phyloP scores from a whole-genome alignment of 2,113 vertebrate genomes.

The Mirza zaza region DNA sequence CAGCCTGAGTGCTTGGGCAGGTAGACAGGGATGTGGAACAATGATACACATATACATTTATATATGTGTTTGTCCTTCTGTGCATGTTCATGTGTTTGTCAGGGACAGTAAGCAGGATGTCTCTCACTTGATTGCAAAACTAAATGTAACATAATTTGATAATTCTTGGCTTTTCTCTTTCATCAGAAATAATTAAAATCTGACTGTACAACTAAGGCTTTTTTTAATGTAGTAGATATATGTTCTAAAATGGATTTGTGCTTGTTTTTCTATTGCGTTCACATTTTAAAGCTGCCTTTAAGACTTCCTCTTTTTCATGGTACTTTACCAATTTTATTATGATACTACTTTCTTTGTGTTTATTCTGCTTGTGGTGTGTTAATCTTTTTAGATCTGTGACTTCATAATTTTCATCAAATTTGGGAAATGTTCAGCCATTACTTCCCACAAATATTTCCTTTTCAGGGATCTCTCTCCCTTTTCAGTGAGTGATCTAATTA shows the following conservation, averaged over 20 bases:
- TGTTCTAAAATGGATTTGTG: not conserved
- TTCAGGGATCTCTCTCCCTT: too few relatives aligned
- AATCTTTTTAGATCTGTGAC: not conserved
- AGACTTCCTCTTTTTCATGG: not conserved
- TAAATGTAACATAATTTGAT: not conserved
- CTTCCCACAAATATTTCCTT: not conserved
- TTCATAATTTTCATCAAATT: not conserved
- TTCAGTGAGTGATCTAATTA: too few relatives aligned
- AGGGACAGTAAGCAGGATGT: not conserved
- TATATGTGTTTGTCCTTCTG: not conserved
- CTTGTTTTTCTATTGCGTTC: slow-evolving; percentile 22
- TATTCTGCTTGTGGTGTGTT: not conserved
- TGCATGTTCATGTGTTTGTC: not conserved
- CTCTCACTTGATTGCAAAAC: not conserved
- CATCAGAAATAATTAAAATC: not conserved
- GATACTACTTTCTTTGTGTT: not conserved
- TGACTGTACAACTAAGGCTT: not conserved
- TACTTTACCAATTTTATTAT: not conserved
- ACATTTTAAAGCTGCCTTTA: slow-evolving; percentile 27
- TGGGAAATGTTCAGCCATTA: not conserved
- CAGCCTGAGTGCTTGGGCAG: not conserved
- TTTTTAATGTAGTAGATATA: not conserved
- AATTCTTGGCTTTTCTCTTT: not conserved
- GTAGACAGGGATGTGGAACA: not conserved
- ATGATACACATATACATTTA: not conserved